Base-by-base conservation (phyloP, 1,140 invertebrate genomes). In the Parasteatoda tepidariorum region DNA sequence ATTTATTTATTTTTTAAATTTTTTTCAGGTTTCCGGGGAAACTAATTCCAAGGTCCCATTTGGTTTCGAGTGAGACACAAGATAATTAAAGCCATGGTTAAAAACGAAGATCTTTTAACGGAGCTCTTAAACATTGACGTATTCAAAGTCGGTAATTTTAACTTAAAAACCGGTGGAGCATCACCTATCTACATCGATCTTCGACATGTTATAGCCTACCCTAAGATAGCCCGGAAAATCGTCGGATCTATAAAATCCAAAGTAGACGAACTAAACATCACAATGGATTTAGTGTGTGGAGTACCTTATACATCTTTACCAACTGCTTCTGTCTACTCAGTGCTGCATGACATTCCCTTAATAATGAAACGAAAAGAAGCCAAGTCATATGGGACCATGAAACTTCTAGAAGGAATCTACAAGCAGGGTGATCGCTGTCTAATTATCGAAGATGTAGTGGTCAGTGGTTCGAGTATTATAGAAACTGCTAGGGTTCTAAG, bases 271-370 rank as follows among this genome's bases (percentile, higher is more conserved):
- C 22, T 57, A 18, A 33, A 66, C 9, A 48, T 85, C 22, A 24
- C 78, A 15, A 86, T 84, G 76, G 91, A 95, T 86, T 92, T 94
- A 85, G 88, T 99, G 22, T 99, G 98, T 90, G 98, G 98, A 11
- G 97, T 99, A 0, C 97, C 98, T 0, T 99, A 99, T 86, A 98
- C 97, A 26, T 98, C 97, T 9, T 88, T 99, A 24, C 97, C 98
- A 0, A 92, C 99, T 74, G 96, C 97, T 0, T 97, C 97, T 11
- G 90, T 96, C 28, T 92, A 90, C 41, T 88, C 88, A 34, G 85
- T 87, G 6, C 83, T 88, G 55, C 84, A 89, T 31, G 87, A 91
- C 61, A 86, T 90, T 62, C 92, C 92, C 3, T 92, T 93, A 91
- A 84, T 93, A 33, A 89, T 93, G 57, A 85, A 85, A 64, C 86